Base-by-base conservation (phyloP, 2,113 vertebrate genomes). In the Lampris incognitus region DNA sequence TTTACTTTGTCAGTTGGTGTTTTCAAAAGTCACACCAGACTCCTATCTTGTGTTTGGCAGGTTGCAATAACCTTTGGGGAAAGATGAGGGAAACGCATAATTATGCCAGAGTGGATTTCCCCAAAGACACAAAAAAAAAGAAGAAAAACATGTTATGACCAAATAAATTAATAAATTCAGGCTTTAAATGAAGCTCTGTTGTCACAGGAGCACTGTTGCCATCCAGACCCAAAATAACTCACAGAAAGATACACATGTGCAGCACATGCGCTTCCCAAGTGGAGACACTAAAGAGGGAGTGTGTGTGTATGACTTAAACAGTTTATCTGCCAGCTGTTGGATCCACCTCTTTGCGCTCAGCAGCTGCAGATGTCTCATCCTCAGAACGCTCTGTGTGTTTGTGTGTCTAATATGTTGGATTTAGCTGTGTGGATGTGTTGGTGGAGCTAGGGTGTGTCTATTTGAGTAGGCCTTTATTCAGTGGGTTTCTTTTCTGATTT, bases 91-190 rank as follows among this genome's bases (percentile, higher is more conserved):
- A 80, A 84, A 69, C 62, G 40, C 54, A 78, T 51, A 75, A 59
- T 75, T 64, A 72, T 55, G 63, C 51, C 69, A 75, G 62, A 76
- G 74, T 82, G 70, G 73, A 55, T 84, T 80, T 44, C 68, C 72
- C 72, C 38, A 68, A 61, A 64, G 70, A 55, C 73, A 66, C 62
- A 83, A 74, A 6, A 49, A 74, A 69, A 87, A 41, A 24, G 24
- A 24, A 24, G 24, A 24, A 24, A 24, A 24, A 24, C 24, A 24
- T 24, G 24, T 24, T 24, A 24, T 46, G 10, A 2, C 59, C 41
- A 46, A 56, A 11, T 72, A 67, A 80, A 82, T 81, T 76, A 85
- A 84, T 85, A 70, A 86, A 87, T 79, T 61, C 77, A 56, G 72
- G 52, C 57, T 84, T 84, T 76, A 85, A 85, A 82, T 84, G 73